A percentile compares a stretch with the other conserved stretches of the same genome.
phyloP scores from a whole-genome alignment of 2,797 vertebrate genomes.

The Cirrhinus molitorella region DNA sequence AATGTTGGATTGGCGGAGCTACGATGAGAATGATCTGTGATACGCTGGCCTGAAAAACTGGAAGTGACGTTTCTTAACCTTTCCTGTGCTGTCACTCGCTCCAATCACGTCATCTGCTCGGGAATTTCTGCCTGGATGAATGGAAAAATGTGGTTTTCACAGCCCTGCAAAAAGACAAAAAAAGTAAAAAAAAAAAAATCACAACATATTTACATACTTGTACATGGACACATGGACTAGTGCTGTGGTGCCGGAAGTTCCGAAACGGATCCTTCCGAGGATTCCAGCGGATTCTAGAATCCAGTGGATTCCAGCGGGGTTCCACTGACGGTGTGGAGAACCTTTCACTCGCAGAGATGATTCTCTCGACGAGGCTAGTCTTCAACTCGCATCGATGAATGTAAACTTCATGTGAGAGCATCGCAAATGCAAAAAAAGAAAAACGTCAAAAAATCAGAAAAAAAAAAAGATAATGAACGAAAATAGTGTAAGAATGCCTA shows the following conservation, averaged over 20 bases:
- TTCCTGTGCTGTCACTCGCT: constrained; percentile 12
- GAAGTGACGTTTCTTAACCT: constrained; percentile 43
- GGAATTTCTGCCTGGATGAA: constrained; percentile 42
- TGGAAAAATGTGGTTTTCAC: constrained; percentile 27
- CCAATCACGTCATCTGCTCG: constrained; percentile 17
- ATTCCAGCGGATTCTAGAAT: constrained; percentile 35
- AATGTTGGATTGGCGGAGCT: constrained; percentile 19
- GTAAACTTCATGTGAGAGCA: constrained; percentile 56
- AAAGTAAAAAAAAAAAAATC: not conserved
- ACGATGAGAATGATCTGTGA: not conserved
- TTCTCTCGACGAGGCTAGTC: constrained; percentile 33
- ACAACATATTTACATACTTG: constrained; percentile 43
- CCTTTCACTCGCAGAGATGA: constrained; percentile 25
- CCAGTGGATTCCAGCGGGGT: constrained; percentile 27
- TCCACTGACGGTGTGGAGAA: constrained; percentile 45
- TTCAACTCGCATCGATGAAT: constrained; percentile 53
- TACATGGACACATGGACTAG: constrained; percentile 56
- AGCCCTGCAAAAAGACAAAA: constrained; percentile 34
- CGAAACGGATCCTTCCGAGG: constrained; percentile 7
- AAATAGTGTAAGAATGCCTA: constrained; percentile 41
- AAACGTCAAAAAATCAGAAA: not conserved
- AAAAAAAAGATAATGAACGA: constrained; percentile 3
- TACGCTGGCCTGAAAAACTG: constrained; percentile 52
- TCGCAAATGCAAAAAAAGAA: constrained; percentile 42
- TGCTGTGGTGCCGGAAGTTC: constrained; percentile 57